A percentile compares a stretch with the other conserved stretches of the same genome.
phyloP scores from a whole-genome alignment of 2,888 invertebrate species.

The Sialis lutaria region DNA sequence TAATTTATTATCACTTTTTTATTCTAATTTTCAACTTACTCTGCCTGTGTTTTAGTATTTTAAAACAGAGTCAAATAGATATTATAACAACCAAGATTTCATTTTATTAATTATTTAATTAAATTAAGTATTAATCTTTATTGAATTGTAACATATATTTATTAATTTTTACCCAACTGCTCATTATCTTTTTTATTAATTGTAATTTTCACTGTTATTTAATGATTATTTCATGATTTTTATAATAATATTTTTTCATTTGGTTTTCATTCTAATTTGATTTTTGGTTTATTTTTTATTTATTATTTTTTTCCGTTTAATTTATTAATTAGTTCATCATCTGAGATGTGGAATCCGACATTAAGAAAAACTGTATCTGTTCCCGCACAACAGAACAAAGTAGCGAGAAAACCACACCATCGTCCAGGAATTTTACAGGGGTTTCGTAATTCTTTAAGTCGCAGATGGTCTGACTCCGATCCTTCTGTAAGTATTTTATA shows the following conservation, averaged over 20 bases:
- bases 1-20: too few species aligned
- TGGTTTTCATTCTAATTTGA: constrained; percentile 11
- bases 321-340: constrained; percentile 16
- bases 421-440: constrained; percentile 35
- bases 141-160: too few species aligned
- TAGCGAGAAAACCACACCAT: constrained; percentile 8
- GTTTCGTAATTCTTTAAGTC: constrained; percentile 37
- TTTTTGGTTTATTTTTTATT: constrained; percentile 10
- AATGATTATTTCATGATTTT: too few species aligned
- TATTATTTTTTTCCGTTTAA: not conserved
- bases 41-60: not conserved
- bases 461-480: constrained; percentile 29
- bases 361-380: constrained; percentile 30
- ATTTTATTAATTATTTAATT: too few species aligned
- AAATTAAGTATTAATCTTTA: too few species aligned
- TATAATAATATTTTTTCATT: constrained; percentile 10
- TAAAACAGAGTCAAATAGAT: too few species aligned
- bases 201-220: constrained; percentile 7
- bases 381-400: constrained; percentile 17
- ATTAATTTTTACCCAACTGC: too few species aligned
- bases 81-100: too few species aligned
- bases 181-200: constrained; percentile 8
- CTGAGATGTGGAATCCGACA: constrained; percentile 23
- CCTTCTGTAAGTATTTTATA: constrained; percentile 16
- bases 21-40: not conserved